Conservation (phyloP, 2,797 vertebrate species). For the Simalia tracyae region DNA sequence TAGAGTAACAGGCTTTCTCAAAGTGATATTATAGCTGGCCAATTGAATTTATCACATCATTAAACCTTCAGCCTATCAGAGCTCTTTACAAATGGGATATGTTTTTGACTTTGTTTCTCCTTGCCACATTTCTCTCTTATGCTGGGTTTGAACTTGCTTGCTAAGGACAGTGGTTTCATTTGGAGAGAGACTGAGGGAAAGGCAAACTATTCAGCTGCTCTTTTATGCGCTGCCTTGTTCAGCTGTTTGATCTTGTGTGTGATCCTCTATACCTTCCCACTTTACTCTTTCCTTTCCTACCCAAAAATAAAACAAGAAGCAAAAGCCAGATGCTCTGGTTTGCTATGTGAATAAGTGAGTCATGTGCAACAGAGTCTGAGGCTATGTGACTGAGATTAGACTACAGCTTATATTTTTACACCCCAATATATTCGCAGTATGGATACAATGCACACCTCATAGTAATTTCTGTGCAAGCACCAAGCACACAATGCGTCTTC, state of each 20-base stretch:
- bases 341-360: neutral
- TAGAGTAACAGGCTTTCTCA: no score
- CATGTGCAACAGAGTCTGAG: neutral
- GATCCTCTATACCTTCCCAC: neutral
- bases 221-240: neutral
- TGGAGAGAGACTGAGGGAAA: neutral
- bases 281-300: neutral
- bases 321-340: neutral
- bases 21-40: neutral
- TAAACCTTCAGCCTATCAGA: neutral
- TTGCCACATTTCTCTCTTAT: neutral
- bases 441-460: neutral
- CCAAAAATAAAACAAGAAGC: neutral
- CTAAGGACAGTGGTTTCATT: neutral
- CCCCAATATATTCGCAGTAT: neutral
- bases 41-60: neutral
- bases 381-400: neutral
- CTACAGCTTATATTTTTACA: neutral
- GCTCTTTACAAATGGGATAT: neutral
- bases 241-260: neutral
- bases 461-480: neutral
- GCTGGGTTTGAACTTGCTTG: neutral
- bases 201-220: neutral
- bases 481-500: neutral
- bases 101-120: neutral